Evolutionary conservation across 30 jellyfish, hydroid and myxozoan species (phyloP).

Genomic region (Aurelia aurita): DNA sequence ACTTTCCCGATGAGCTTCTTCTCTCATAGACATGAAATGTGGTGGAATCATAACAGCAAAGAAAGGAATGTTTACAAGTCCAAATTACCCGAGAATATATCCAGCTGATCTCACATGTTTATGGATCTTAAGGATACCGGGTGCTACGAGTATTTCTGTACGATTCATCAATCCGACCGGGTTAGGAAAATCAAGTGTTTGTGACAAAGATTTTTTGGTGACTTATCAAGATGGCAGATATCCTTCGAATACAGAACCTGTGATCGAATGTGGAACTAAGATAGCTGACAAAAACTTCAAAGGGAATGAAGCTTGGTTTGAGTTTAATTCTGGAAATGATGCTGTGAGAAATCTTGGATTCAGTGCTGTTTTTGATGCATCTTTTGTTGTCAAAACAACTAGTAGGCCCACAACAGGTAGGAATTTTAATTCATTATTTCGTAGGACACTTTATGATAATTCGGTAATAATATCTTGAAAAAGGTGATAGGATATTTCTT

Average conservation of each 20-base stretch:
- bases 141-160: conserved; percentile 57
- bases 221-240: conserved; percentile 66
- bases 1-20: too few species aligned
- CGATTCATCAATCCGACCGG: conserved; percentile 42
- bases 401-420: too few species aligned
- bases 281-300: conserved; percentile 30
- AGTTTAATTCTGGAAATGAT: conserved; percentile 46
- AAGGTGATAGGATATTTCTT: too few species aligned
- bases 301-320: conserved; percentile 72
- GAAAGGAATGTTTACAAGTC: conserved; percentile 82
- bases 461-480: too few species aligned
- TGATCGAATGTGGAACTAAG: conserved; percentile 69
- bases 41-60: conserved; percentile 85
- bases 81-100: conserved; percentile 76
- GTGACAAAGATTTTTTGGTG: conserved; percentile 54
- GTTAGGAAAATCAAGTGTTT: conserved; percentile 13
- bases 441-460: too few species aligned
- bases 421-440: too few species aligned
- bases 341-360: conserved; percentile 23
- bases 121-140: conserved; percentile 75
- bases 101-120: conserved; percentile 74
- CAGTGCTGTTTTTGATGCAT: conserved; percentile 59
- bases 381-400: conserved; percentile 10
- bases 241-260: conserved; percentile 57
- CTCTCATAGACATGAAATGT: conserved; percentile 70